A percentile compares a stretch with the other conserved stretches of the same genome.
These are phyloP conservation scores for Osedax fenrisi DNA, from an alignment of 2,888 invertebrate species.

Conservation along the genomic window DNA sequence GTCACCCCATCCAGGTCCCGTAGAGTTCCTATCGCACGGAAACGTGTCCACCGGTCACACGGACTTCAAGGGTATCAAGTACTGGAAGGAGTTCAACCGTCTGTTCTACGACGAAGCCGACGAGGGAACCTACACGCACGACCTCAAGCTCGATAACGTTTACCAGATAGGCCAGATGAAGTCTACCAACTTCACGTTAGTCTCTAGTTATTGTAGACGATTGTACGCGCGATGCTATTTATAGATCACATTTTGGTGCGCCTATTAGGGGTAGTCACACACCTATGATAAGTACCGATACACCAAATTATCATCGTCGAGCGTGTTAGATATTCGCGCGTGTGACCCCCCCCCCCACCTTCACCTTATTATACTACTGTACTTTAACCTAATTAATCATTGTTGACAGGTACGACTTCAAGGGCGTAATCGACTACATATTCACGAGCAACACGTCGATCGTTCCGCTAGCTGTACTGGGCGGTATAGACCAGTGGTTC, in stretches of 20 bases:
- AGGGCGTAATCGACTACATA: slow-evolving; percentile 98
- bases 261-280: too few relatives aligned
- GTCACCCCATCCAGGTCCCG: slow-evolving; percentile 61
- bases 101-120: slow-evolving; percentile 55
- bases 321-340: too few relatives aligned
- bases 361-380: too few relatives aligned
- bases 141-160: slow-evolving; percentile 84
- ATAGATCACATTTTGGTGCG: neutral
- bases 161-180: slow-evolving; percentile 88
- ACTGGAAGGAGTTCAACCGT: slow-evolving; percentile 77
- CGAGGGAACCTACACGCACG: slow-evolving; percentile 66
- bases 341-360: too few relatives aligned
- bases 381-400: too few relatives aligned
- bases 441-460: slow-evolving; percentile 91
- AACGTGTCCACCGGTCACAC: slow-evolving; percentile 78
- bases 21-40: slow-evolving; percentile 83
- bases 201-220: slow-evolving; percentile 26
- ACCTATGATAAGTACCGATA: too few relatives aligned
- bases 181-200: slow-evolving; percentile 93
- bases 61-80: slow-evolving; percentile 89
- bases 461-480: slow-evolving; percentile 83
- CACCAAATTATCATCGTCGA: too few relatives aligned
- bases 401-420: slow-evolving; percentile 87
- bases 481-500: slow-evolving; percentile 71
- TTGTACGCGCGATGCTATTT: neutral